Evolutionary conservation across 1,140 invertebrate species (phyloP), one percentile per base, ranked within the genome.

Genomic region (Pseudomyrmex dendroicus): DNA sequence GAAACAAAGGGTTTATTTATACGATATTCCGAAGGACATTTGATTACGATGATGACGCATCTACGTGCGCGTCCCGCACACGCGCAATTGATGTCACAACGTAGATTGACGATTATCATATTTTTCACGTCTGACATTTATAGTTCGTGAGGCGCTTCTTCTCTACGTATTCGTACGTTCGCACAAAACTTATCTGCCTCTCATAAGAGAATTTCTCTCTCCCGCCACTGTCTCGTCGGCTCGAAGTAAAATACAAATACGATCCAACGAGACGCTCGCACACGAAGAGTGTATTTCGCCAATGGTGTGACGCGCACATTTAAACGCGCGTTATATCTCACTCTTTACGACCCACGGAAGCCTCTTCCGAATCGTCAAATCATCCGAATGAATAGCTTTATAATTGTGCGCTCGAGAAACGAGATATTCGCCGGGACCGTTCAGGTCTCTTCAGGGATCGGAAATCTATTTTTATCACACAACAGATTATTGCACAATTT

Each of bases 41-140:
- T 17, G 17, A 17, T 22, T 35, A 77, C 44, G 25, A 67, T 44
- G 25, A 67, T 44, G 62, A 68, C 13, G 35, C 44, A 59, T 54
- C 48, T 68, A 63, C 50, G 20, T 68, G 17, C 50, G 15, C 62
- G 44, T 4, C 7, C 9, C 50, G 13, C 8, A n/a, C 7, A 35
- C 52, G 25, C 5, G 64, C 35, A 44, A 20, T 68, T 78, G 15
- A 17, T 62, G 25, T 62, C 68, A 13, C 68, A 61, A 62, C 54
- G 59, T 48, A 74, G 70, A 74, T 74, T 74, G 70, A 84, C 74
- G 76, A 84, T 82, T 82, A 84, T 64, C 83, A 82, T 84, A 84
- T 84, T 84, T 84, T 84, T 73, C 76, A 63, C 48, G 4, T 22
- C 48, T 84, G 83, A 84, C 83, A n/a, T 82, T 84, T 84, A 84